Percentiles rank a stretch among this genome's conserved stretches.
These are phyloP conservation scores for Pardalotus punctatus DNA, from an alignment of 2,113 vertebrate species.

Conservation along the genomic window DNA sequence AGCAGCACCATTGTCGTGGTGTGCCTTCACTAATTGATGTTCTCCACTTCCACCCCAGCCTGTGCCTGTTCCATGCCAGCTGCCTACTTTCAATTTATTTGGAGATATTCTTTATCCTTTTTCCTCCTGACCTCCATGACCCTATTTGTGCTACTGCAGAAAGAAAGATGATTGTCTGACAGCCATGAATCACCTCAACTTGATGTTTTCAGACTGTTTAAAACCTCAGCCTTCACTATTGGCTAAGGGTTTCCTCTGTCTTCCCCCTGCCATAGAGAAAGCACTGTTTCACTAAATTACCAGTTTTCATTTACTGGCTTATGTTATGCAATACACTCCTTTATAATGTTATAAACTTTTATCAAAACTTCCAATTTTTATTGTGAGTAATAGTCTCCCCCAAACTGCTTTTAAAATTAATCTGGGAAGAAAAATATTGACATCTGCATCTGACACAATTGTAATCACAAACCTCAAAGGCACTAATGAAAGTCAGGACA, in stretches of 20 bases:
- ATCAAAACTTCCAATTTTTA: background rate
- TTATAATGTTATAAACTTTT: background rate
- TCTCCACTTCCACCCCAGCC: background rate
- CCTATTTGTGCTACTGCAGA: background rate
- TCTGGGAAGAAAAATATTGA: background rate
- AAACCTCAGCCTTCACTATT: background rate
- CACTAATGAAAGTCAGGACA: background rate
- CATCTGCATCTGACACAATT: background rate
- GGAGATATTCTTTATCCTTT: constrained; percentile 10
- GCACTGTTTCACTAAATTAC: background rate
- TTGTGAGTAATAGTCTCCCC: background rate
- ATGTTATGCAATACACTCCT: background rate
- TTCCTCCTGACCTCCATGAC: background rate
- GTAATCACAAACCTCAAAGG: background rate
- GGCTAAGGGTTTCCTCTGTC: fast-evolving
- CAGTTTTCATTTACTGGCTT: background rate
- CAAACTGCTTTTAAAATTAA: background rate
- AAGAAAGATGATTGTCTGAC: background rate
- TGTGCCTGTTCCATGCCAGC: background rate
- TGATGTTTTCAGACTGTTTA: background rate
- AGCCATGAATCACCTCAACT: background rate
- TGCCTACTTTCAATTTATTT: constrained; percentile 24
- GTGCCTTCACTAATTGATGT: background rate
- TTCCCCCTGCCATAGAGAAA: background rate
- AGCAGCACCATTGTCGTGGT: background rate